Base-by-base conservation (phyloP, 2,888 invertebrate species). In the Acanthoscelides obtectus region DNA sequence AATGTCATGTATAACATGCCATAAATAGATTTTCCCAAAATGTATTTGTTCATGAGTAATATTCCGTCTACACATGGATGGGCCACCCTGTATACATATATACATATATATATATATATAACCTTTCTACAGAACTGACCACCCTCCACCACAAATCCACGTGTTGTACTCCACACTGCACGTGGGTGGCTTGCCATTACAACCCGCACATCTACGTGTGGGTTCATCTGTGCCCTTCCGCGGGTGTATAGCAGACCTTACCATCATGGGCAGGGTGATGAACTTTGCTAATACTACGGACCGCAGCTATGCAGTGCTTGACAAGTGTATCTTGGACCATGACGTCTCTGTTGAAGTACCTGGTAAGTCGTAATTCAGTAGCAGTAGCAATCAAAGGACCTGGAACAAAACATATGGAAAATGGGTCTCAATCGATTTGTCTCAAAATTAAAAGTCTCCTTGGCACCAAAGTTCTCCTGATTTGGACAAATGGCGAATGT, bases 191-290 rank as follows among this genome's bases (percentile, higher is more conserved):
- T 85, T 95, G 0, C 94, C 95, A 1, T 86, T 87, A 0, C 87
- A 87, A 12, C 86, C 89, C 0, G 86, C 82, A 0, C 82, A 87
- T 2, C 89, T 88, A 4, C 88, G 87, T 8, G 84, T 90, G 0
- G 89, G 90, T 5, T 88, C 90, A 0, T 86, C 88, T 69, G 86
- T 87, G 3, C 89, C 93, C 2, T 96, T 97, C 83, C 87, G 89
- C 22, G 99, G 99, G 0, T 99, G 99, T 85, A 92, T 99, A 66
- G 96, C 95, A 0, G 98, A 99, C 84, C 93, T 95, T 0, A 96
- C 95, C 0, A 86, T 98, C 70, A 97, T 98, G 82, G 94, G 94
- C 0, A 88, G 90, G 72, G 90, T 92, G 69, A 88, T 94, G 68
- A 94, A 95, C 83, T 94, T 95, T 83, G 94, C 93, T 0, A 89